phyloP scores from a whole-genome alignment of 1,140 invertebrate genomes.

The Hormaphis cornu region DNA sequence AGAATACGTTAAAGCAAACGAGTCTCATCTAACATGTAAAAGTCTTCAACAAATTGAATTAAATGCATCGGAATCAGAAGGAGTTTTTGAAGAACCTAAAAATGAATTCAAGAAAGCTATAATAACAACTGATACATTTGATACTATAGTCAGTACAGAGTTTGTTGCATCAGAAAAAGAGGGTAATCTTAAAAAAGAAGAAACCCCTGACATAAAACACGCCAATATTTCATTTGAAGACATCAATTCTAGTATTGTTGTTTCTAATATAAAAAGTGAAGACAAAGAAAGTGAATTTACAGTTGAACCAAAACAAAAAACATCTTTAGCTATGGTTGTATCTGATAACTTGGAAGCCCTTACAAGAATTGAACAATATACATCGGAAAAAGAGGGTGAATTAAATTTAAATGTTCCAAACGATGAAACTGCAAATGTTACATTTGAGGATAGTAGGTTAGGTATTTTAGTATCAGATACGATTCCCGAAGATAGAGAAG shows the following conservation, averaged over 20 bases:
- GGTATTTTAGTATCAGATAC: constrained; percentile 47
- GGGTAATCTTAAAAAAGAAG: constrained; percentile 31
- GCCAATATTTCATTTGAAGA: constrained; percentile 17
- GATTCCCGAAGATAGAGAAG: constrained; percentile 44
- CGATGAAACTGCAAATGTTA: constrained; percentile 41
- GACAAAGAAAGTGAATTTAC: constrained; percentile 38
- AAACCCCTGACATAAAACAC: background rate
- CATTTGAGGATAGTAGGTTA: constrained; percentile 43
- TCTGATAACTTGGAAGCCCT: background rate
- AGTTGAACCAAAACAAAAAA: constrained; percentile 14
- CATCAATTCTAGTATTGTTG: constrained; percentile 29
- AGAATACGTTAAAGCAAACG: background rate
- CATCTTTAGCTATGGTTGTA: background rate
- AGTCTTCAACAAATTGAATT: background rate
- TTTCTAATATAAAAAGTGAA: constrained; percentile 36
- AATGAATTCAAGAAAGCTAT: background rate
- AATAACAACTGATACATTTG: background rate
- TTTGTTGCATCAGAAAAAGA: constrained; percentile 41
- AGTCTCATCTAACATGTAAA: background rate
- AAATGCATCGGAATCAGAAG: background rate
- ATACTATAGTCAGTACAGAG: constrained; percentile 17
- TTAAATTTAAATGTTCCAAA: constrained; percentile 40
- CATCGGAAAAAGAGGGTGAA: constrained; percentile 41
- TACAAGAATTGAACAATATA: constrained; percentile 40
- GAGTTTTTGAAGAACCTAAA: background rate